Base-by-base conservation (phyloP, 2,113 vertebrate genomes). In the Aspidoscelis tigris region DNA sequence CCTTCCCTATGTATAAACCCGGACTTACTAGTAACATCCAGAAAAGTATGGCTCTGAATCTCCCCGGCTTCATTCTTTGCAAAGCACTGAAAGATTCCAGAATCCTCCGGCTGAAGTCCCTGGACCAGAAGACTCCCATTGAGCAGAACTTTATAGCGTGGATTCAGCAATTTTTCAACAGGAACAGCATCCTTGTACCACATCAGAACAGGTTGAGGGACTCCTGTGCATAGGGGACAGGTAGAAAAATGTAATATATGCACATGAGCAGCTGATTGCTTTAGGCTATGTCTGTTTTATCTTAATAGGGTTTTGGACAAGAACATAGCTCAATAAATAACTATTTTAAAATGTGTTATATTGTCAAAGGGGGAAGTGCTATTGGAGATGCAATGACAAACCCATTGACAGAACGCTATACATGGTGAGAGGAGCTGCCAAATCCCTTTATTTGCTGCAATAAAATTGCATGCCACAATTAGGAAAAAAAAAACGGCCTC, bases 1-100 rank as follows among this genome's bases (percentile, higher is more conserved):
- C 53, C 75, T 58, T 8, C 5, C 16, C 11, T 10, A 33, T 44
- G 2, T 22, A 1, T 2, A 0, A 0, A 47, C 76, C 11, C 7
- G 64, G 65, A 98, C 98, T 98, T 93, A 99, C 98, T 97, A 61
- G 97, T 98, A 66, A 99, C 97, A 0, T 97, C 96, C 61, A 99
- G 97, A 82, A 98, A 97, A 82, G 98, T 95, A 88, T 97, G 92
- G 0, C 96, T 96, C 78, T 98, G 97, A 44, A 93, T 92, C 92
- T 99, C 98, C 80, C 98, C 98, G 0, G 96, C 98, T 2, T 91
- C 92, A 22, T 96, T 99, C 72, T 95, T 96, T 47, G 98, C 98
- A 3, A 99, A 96, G 85, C 98, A 99, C 94, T 99, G 98, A 94
- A 98, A 99, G 92, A 98, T 97, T 44, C 98, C 98, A 0, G 97